Evolutionary conservation across 1,140 invertebrate species (phyloP), one percentile per base, ranked within the genome.

Genomic region (Trissolcus basalis): DNA sequence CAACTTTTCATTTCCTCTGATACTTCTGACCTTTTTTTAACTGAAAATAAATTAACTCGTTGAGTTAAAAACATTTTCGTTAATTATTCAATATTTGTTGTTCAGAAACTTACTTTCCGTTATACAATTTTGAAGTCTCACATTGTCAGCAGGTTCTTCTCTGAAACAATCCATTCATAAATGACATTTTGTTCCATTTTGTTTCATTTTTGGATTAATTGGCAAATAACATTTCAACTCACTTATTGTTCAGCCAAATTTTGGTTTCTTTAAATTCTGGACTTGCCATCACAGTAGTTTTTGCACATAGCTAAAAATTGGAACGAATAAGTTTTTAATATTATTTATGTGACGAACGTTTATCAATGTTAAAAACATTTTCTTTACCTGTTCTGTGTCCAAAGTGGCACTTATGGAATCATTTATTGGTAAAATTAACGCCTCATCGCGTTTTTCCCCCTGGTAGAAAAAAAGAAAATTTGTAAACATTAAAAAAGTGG

Each of bases 391-490:
- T 80, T 94, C 91, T 4, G 92, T 93, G 82, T 93, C 92, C 7
- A 99, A 89, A 63, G 96, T 98, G 59, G 93, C 93, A 90, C 97
- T 99, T 45, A 99, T 89, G 9, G 98, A 99, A 89, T 98, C 97
- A 90, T 99, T 99, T 27, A 97, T 88, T n/a, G 98, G 98, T 60
- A 99, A 89, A 82, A 99, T 97, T 71, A 98, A 89, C 49, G 94
- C 87, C 86, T 98, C 96, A 90, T 99, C 92, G 79, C 93, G 90
- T 90, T 99, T 99, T 9, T 98, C 98, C 98, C 96, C 95, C 96
- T 75, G 79, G 90, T n/a, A n/a, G n/a, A n/a, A n/a, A n/a, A n/a
- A n/a, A n/a, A n/a, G n/a, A n/a, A n/a, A n/a, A n/a, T n/a, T n/a
- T n/a, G n/a, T n/a, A n/a, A n/a, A n/a, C n/a, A n/a, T n/a, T n/a